Base-by-base conservation (phyloP, 1,140 invertebrate species). In the Oncopodura yosiiana region DNA sequence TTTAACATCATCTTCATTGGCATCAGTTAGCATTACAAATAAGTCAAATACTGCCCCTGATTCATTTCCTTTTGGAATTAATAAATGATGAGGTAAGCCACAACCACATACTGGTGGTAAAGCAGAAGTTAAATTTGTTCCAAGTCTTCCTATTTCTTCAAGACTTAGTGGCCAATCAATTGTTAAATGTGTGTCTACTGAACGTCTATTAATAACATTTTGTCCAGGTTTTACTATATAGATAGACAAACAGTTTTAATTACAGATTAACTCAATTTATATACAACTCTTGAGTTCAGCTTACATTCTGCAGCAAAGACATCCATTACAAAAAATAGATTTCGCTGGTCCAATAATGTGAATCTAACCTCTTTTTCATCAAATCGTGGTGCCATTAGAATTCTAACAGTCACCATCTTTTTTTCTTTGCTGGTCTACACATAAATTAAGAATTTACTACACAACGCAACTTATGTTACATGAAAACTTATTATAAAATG, bases 21-120 rank as follows among this genome's bases (percentile, higher is more conserved):
- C 84, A 70, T 89, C 79, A 24, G 85, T 84, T 14, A 89, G 72
- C 84, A 89, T 89, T 29, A 81, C 80, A 67, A 87, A 89, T 2
- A 89, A 67, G 49, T 85, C 77, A 65, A 80, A 80, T 0, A 72
- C 69, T 65, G 78, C 79, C 16, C 86, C 86, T 53, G 77, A 74
- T 2, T 74, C 68, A 3, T 68, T 78, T 24, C 87, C 87, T 68
- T 81, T 84, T 0, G 86, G 81, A 29, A 87, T 67, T 1, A 91
- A 73, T 81, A 90, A 80, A 67, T 91, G 84, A 43, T 87, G 78
- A 1, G 87, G 87, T 86, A 86, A 89, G 39, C 87, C 87, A 67
- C 86, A 90, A 30, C 86, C 86, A 69, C 87, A 89, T 18, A 51
- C 18, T 2, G 52, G 19, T 29, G 36, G 16, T 38, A 4, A 3